Evolutionary conservation across 2,888 invertebrate genomes (phyloP), one percentile per base, ranked within the genome.

Genomic region (Epistrophella euchroma): DNA sequence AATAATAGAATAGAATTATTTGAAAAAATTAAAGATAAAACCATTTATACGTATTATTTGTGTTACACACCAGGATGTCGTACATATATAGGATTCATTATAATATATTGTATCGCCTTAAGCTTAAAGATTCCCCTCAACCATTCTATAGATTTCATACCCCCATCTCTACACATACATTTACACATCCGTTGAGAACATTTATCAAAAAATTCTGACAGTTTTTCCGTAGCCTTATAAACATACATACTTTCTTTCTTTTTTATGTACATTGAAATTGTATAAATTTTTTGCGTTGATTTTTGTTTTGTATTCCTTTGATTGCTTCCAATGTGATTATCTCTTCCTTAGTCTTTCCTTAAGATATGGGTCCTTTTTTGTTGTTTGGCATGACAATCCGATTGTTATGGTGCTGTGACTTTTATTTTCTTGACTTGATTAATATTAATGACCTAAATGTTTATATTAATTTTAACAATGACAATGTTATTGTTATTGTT

Each of bases 131-230:
- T 64, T 47, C 7, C 45, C 19, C 9, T 47, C 47, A 64, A 32
- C 32, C 4, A 32, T 56, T 32, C 4, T 56, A 56, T 11, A 25
- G 15, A 64, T 50, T 47, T 15, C 56, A 10, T 9, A 45, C 11
- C 2, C 35, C 9, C 7, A 0, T 32, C 15, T 15, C 17, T 17
- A 25, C 40, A 37, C 6, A 10, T 13, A 11, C n/a, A 17, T 10
- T n/a, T n/a, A n/a, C n/a, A 17, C 13, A 13, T 64, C 28, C 32
- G 47, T 64, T 64, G 25, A 37, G 37, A 22, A 50, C 50, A 68
- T 68, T 68, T 22, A 68, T 68, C 68, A 68, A 50, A 68, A 50
- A 50, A 37, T 52, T 68, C n/a, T 68, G 68, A 68, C 68, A 68
- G 19, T 64, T 68, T 37, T 52, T 7, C 37, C n/a, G 68, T n/a